Conservation (phyloP, 1,140 invertebrate species). For the Ostrea edulis region DNA sequence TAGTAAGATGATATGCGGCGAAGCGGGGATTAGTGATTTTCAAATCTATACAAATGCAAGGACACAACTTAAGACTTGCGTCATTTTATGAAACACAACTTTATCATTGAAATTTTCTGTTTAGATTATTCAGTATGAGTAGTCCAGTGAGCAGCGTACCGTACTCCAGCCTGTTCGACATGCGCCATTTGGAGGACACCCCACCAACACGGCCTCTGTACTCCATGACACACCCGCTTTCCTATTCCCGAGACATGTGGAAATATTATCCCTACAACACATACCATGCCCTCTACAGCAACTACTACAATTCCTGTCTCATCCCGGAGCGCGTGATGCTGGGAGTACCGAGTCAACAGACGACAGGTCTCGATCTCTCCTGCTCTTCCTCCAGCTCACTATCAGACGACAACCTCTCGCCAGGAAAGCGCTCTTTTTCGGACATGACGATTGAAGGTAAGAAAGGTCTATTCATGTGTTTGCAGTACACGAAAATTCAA, state of each 20-base stretch:
- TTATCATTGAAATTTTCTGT: not conserved
- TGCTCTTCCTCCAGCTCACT: not conserved
- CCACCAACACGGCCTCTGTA: conserved; percentile 1
- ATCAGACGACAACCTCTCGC: conserved; percentile 32
- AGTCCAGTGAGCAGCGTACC: not conserved
- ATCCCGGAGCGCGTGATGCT: not conserved
- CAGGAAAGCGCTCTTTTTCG: conserved; percentile 29
- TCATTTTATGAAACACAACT: no score
- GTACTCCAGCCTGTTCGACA: conserved; percentile 5
- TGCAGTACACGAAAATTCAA: conserved; percentile 12
- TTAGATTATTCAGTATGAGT: not conserved
- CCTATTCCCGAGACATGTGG: conserved; percentile 14
- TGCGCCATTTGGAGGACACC: not conserved
- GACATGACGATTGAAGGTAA: conserved; percentile 15
- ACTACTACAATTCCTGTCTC: not conserved
- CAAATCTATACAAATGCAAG: no score
- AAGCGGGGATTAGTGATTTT: no score
- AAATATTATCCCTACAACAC: not conserved
- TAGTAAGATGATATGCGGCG: no score
- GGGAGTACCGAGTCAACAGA: not conserved
- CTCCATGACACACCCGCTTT: conserved; percentile 27
- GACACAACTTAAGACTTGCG: no score
- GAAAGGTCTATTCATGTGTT: conserved; percentile 20
- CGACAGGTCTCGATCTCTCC: conserved; percentile 9
- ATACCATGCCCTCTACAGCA: conserved; percentile 2